Percentiles rank a stretch among this genome's conserved stretches.
phyloP scores from a whole-genome alignment of 2,888 invertebrate genomes.

The Diaperis boleti region DNA sequence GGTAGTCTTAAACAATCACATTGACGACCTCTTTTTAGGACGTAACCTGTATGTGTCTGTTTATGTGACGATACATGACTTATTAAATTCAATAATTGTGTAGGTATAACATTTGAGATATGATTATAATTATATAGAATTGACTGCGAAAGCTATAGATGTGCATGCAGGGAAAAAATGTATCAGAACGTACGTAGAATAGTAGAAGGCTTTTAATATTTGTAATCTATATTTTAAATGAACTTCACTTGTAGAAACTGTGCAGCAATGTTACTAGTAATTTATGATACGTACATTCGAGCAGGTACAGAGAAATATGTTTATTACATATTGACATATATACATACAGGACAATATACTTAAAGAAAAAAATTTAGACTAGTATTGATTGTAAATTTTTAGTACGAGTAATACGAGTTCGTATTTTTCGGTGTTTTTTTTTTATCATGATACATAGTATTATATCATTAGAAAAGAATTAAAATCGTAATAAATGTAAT shows the following conservation, averaged over 20 bases:
- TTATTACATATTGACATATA: constrained; percentile 29
- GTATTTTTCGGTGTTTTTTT: background rate
- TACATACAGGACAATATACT: constrained; percentile 41
- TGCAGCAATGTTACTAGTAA: constrained; percentile 2
- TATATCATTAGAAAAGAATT: no score
- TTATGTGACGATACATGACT: no score
- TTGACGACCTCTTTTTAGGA: no score
- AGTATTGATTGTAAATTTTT: constrained; percentile 25
- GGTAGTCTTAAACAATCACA: no score
- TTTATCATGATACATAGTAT: constrained; percentile 6
- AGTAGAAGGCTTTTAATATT: constrained; percentile 30
- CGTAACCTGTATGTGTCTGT: no score
- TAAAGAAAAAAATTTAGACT: constrained; percentile 24
- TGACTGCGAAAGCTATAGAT: no score
- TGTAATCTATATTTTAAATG: constrained; percentile 13
- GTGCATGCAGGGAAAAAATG: background rate
- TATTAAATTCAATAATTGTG: no score
- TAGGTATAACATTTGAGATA: no score
- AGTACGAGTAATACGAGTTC: constrained; percentile 27
- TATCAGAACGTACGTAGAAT: background rate
- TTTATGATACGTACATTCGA: constrained; percentile 7
- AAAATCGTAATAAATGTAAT: constrained; percentile 35
- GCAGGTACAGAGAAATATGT: constrained; percentile 1
- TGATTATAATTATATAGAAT: no score
- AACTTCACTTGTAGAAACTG: constrained; percentile 16